Conservation (phyloP, 1,140 invertebrate species). For the Eriosoma lanigerum region DNA sequence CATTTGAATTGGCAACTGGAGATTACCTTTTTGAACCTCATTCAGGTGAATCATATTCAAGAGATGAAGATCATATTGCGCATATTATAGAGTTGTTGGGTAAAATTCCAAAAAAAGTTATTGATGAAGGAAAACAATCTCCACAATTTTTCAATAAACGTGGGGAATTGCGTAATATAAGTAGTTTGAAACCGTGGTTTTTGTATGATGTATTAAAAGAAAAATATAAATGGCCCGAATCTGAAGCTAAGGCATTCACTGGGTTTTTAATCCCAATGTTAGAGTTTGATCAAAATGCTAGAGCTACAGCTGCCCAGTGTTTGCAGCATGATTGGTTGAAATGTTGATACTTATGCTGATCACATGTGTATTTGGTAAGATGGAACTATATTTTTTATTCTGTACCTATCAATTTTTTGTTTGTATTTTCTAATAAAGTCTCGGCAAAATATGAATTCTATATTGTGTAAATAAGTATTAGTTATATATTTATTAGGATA, state of each 20-base stretch:
- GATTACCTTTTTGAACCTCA: constrained; percentile 99
- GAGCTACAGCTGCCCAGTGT: constrained; percentile 91
- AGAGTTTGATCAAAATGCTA: constrained; percentile 83
- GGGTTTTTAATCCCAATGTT: constrained; percentile 95
- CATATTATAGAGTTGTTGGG: constrained; percentile 98
- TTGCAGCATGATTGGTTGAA: constrained; percentile 90
- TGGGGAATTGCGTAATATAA: constrained; percentile 88
- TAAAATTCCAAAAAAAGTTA: constrained; percentile 88
- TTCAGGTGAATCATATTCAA: constrained; percentile 79
- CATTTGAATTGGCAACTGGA: constrained; percentile 97
- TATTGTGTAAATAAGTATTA: constrained; percentile 46
- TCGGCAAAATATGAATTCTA: constrained; percentile 20
- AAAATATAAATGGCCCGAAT: constrained; percentile 89
- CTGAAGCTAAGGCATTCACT: constrained; percentile 84
- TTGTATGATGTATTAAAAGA: constrained; percentile 89
- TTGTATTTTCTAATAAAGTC: constrained; percentile 46
- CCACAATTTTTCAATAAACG: constrained; percentile 91
- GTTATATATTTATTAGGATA: constrained; percentile 44
- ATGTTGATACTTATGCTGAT: constrained; percentile 53
- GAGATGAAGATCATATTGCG: constrained; percentile 98
- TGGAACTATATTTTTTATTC: constrained; percentile 32
- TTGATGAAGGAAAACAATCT: constrained; percentile 87
- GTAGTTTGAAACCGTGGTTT: constrained; percentile 90
- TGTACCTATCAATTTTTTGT: constrained; percentile 7
- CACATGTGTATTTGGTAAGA: constrained; percentile 7